These are phyloP conservation scores for Synergus itoensis DNA, from an alignment of 2,888 invertebrate genomes.

Conservation along the genomic window DNA sequence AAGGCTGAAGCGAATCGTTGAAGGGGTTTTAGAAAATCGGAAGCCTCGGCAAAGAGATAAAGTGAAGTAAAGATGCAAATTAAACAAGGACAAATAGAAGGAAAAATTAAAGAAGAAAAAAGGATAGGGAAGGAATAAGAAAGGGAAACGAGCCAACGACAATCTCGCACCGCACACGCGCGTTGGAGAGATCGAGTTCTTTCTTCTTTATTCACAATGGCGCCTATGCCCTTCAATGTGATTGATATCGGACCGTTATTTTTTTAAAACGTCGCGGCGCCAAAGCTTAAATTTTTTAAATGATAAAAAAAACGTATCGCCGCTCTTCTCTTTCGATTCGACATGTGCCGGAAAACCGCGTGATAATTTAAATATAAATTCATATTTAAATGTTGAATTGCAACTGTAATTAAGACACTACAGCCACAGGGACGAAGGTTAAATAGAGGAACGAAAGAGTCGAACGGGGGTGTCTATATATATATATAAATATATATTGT, in stretches of 20 bases:
- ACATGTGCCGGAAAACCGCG: background rate
- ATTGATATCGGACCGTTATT: slow-evolving; percentile 41
- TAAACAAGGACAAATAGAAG: background rate
- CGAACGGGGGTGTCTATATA: slow-evolving; percentile 25
- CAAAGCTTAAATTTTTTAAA: slow-evolving; percentile 8
- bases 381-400: background rate
- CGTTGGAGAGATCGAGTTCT: slow-evolving; percentile 24
- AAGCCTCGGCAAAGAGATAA: background rate
- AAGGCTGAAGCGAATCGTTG: slow-evolving; percentile 23
- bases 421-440: slow-evolving; percentile 5
- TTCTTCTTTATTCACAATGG: slow-evolving; percentile 25
- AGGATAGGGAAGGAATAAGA: background rate
- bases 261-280: slow-evolving; percentile 30
- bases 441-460: slow-evolving; percentile 28
- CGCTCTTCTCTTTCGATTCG: slow-evolving; percentile 35
- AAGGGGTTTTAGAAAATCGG: background rate
- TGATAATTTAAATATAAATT: slow-evolving; percentile 2
- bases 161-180: slow-evolving; percentile 38
- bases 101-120: slow-evolving; percentile 1
- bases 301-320: background rate
- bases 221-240: slow-evolving; percentile 35
- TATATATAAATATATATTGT: slow-evolving; percentile 29
- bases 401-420: slow-evolving; percentile 18
- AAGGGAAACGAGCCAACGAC: slow-evolving; percentile 25
- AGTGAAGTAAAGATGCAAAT: background rate